Conservation (phyloP, 2,797 vertebrate genomes). For the Forpus xanthops region DNA sequence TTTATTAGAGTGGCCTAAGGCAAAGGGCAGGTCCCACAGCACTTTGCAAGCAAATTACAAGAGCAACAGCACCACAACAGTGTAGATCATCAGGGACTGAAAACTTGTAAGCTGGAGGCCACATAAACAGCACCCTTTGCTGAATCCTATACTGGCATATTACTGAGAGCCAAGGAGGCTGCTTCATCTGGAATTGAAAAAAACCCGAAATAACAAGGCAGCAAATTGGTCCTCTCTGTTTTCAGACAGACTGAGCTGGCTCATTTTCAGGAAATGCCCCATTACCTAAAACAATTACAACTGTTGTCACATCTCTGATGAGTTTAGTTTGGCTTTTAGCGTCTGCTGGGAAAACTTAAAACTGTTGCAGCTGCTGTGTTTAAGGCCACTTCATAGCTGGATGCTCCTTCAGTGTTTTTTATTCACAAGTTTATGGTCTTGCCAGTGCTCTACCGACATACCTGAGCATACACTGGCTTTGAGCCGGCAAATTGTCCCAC, state of each 20-base stretch:
- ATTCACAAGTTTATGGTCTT: background rate
- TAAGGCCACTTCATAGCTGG: slow-evolving; percentile 10
- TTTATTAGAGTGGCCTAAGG: background rate
- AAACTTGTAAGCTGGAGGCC: background rate
- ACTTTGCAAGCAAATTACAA: background rate
- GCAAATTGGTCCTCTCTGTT: background rate
- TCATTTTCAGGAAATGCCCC: slow-evolving; percentile 13
- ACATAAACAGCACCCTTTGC: background rate
- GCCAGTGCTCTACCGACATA: background rate
- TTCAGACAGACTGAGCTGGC: background rate
- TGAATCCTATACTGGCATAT: background rate
- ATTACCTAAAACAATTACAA: slow-evolving; percentile 41
- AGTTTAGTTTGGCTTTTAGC: slow-evolving; percentile 12
- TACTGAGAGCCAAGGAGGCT: background rate
- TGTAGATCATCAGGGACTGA: background rate
- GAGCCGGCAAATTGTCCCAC: background rate
- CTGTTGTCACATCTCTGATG: background rate
- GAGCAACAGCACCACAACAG: background rate
- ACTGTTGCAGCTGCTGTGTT: background rate
- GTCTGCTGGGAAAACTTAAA: slow-evolving; percentile 26
- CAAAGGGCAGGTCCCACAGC: background rate
- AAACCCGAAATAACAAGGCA: background rate
- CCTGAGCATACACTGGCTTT: background rate
- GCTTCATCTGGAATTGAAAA: background rate
- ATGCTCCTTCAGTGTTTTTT: background rate